A percentile compares a stretch with the other conserved stretches of the same genome.
Conservation (phyloP, 1,140 invertebrate genomes). For the Drosophila parabipectinata region DNA sequence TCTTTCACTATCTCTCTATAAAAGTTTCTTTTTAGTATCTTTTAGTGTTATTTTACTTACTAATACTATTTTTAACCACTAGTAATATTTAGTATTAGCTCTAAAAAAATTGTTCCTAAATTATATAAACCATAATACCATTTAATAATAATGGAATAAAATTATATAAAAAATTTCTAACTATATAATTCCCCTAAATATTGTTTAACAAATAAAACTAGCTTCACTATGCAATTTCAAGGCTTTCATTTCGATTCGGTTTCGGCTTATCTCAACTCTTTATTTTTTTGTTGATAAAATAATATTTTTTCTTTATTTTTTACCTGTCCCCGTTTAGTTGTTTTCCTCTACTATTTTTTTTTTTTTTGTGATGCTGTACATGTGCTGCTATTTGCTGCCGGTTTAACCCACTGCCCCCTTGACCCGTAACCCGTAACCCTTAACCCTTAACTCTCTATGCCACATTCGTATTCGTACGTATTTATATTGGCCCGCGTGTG, state of each 20-base stretch:
- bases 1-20: too few species aligned
- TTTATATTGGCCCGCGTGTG: conserved; percentile 10
- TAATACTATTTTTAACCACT: neutral
- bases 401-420: conserved; percentile 2
- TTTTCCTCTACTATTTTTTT: conserved; percentile 30
- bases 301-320: conserved; percentile 4
- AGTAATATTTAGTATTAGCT: too few species aligned
- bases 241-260: conserved; percentile 33
- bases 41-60: neutral
- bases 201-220: neutral
- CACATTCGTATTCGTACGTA: neutral
- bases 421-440: neutral
- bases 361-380: conserved; percentile 26
- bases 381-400: conserved; percentile 32
- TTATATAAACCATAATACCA: too few species aligned
- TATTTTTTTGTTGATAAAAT: conserved; percentile 26
- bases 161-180: too few species aligned
- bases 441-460: neutral
- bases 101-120: too few species aligned
- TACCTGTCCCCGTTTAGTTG: conserved; percentile 39
- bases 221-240: conserved; percentile 39
- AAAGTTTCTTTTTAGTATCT: too few species aligned
- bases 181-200: too few species aligned
- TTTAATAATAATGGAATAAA: too few species aligned
- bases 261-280: conserved; percentile 24